Base-by-base conservation (phyloP, 2,113 vertebrate genomes). In the Rallus limicola region DNA sequence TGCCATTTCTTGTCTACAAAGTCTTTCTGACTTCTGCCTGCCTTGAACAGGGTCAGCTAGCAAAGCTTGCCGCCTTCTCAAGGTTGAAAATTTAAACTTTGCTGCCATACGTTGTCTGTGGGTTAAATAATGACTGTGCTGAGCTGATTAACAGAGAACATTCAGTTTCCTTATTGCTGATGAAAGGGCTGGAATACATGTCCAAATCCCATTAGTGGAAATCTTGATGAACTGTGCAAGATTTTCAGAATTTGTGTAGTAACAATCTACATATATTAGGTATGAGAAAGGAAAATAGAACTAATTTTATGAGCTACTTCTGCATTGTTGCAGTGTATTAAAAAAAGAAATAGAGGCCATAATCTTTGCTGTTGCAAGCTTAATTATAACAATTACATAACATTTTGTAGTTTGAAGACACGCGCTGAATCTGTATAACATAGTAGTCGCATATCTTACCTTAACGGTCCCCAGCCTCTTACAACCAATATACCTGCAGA, bases 111-210 rank as follows among this genome's bases (percentile, higher is more conserved):
- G 3, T 89, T 97, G 74, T 93, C 91, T 94, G 86, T 0, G 4
- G 69, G 82, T 96, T 96, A 95, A 97, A 90, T 91, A 96, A 96
- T 90, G 90, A 69, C 92, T 75, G 59, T 26, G 28, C 70, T 81
- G 89, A 92, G 80, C 86, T 79, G 86, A 94, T 93, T 94, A 96
- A 33, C 63, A 88, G 82, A 46, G 85, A 92, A 88, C 93, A 90
- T 74, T 92, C 68, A 63, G 83, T 93, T 94, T 95, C 91, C 86
- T 95, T 90, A 63, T 87, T 96, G 68, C 88, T 92, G 88, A 85
- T 92, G 95, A 92, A 96, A 97, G 67, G 86, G 16, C 48, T 93
- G 78, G 50, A 77, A 76, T 59, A 96, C 0, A 5, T 89, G 94
- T 91, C 81, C 86, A 85, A 91, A 87, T 34, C 53, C 80, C 40